Evolutionary conservation across 2,797 vertebrate species (phyloP).

Genomic region (Pipistrellus pipistrellus): DNA sequence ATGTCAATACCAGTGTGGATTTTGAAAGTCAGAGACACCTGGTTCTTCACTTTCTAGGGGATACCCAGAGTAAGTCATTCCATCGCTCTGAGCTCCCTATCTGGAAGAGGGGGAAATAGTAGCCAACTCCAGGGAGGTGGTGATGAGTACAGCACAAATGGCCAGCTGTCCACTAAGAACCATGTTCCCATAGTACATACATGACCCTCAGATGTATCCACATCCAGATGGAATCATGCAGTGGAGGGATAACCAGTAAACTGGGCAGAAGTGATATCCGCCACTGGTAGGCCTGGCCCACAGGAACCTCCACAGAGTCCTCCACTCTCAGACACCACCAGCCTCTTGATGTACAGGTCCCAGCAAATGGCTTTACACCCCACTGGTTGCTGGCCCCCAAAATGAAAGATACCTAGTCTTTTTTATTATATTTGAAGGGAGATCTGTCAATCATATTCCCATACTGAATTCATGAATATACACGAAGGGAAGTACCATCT

Average conservation of each 20-base stretch:
- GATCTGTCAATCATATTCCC: neutral
- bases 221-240: neutral
- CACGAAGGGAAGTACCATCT: neutral
- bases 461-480: neutral
- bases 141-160: neutral
- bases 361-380: neutral
- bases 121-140: neutral
- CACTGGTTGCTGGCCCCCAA: neutral
- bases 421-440: neutral
- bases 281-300: neutral
- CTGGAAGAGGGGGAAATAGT: neutral
- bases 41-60: neutral
- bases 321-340: neutral
- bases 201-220: neutral
- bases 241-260: neutral
- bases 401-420: neutral
- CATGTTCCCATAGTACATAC: neutral
- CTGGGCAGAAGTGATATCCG: neutral
- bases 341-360: neutral
- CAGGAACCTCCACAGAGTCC: neutral
- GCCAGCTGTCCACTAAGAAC: neutral
- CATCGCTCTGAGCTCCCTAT: neutral
- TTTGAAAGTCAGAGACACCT: neutral
- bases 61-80: neutral
- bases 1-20: neutral